Conservation (phyloP, 2,888 invertebrate genomes). For the Rhaphigaster nebulosa region DNA sequence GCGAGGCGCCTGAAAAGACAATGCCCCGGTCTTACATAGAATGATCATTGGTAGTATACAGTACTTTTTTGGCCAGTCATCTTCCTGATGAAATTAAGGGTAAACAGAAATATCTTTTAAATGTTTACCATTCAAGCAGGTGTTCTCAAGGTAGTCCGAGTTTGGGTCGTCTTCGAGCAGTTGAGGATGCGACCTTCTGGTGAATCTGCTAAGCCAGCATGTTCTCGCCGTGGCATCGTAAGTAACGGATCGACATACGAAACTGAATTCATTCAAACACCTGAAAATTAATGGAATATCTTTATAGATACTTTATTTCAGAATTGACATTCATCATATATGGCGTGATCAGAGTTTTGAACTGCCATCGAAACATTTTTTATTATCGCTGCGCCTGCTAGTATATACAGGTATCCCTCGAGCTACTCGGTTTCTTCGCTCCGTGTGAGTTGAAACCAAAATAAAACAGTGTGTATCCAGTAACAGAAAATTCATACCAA, state of each 20-base stretch:
- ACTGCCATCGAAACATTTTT: background rate
- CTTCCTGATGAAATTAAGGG: too few species aligned
- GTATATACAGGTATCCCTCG: too few species aligned
- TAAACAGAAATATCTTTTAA: background rate
- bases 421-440: too few species aligned
- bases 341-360: background rate
- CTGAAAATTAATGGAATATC: constrained; percentile 66
- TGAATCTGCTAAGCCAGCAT: constrained; percentile 86
- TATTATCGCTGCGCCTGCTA: background rate
- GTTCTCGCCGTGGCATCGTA: constrained; percentile 83
- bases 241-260: constrained; percentile 89
- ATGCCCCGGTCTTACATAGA: too few species aligned
- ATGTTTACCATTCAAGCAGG: constrained; percentile 84
- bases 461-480: too few species aligned
- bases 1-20: too few species aligned
- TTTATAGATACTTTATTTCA: background rate
- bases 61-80: too few species aligned
- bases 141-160: constrained; percentile 91
- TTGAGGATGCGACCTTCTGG: constrained; percentile 88
- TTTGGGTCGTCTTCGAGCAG: constrained; percentile 87
- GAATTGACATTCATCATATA: background rate
- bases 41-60: too few species aligned
- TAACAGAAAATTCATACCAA: too few species aligned
- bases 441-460: too few species aligned
- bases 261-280: constrained; percentile 89